phyloP scores from a whole-genome alignment of 1,140 invertebrate species.

The Drosophila ficusphila region DNA sequence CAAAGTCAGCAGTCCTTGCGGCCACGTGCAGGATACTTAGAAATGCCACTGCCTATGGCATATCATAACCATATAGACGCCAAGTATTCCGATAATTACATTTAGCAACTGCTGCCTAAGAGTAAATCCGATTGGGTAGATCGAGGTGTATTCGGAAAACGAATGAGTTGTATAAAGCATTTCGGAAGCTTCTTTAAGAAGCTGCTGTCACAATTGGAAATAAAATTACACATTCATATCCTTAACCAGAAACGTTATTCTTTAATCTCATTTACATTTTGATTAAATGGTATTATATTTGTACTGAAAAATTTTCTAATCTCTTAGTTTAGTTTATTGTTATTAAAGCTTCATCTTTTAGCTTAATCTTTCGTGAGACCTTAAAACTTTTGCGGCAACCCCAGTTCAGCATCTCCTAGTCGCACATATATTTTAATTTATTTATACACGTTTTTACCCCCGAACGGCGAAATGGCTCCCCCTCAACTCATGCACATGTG shows the following conservation, averaged over 20 bases:
- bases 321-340: no score
- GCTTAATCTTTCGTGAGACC: background rate
- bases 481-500: conserved; percentile 59
- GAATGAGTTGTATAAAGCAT: background rate
- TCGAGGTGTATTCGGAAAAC: background rate
- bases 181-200: no score
- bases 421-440: conserved; percentile 70
- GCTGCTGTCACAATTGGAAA: background rate
- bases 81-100: conserved; percentile 78
- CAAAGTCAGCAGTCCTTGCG: conserved; percentile 45
- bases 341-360: background rate
- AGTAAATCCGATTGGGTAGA: conserved; percentile 11
- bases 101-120: conserved; percentile 52
- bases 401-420: background rate
- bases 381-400: conserved; percentile 19
- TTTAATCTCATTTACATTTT: no score
- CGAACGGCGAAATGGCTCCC: conserved; percentile 51
- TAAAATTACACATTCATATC: background rate
- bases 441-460: conserved; percentile 66
- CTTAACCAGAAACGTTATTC: no score
- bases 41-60: conserved; percentile 10
- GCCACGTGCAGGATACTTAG: conserved; percentile 58
- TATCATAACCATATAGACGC: conserved; percentile 23
- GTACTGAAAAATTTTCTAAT: no score
- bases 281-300: no score